Percentiles rank a stretch among this genome's conserved stretches.
These are phyloP conservation scores for Megaleporinus macrocephalus DNA, from an alignment of 2,113 vertebrate species.

Conservation along the genomic window DNA sequence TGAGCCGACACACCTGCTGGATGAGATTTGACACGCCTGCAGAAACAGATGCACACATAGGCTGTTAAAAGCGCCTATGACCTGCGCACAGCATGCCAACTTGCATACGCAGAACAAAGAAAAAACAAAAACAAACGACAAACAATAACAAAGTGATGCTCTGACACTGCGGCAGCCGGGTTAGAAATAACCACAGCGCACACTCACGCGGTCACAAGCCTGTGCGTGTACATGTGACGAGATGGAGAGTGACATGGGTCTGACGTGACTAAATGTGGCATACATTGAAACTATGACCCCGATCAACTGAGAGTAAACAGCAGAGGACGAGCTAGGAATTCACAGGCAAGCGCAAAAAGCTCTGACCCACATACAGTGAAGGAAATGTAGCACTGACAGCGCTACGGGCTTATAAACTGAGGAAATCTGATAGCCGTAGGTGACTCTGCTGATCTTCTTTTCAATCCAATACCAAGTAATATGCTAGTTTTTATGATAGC, in stretches of 20 bases:
- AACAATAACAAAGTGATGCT: too few relatives aligned
- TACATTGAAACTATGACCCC: background rate
- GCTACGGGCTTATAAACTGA: too few relatives aligned
- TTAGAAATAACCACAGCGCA: background rate
- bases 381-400: background rate
- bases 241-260: slow-evolving; percentile 61
- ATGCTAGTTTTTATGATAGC: too few relatives aligned
- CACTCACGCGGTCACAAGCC: background rate
- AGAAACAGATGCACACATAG: background rate
- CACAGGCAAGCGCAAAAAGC: slow-evolving; percentile 1
- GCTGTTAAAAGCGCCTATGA: slow-evolving; percentile 14
- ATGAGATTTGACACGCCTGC: slow-evolving; percentile 87
- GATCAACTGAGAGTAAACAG: background rate
- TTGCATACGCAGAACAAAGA: slow-evolving; percentile 34
- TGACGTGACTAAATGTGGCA: slow-evolving; percentile 53
- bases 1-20: slow-evolving; percentile 88
- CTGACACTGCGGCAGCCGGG: slow-evolving; percentile 15
- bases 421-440: too few relatives aligned
- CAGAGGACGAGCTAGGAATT: background rate
- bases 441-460: too few relatives aligned
- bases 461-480: too few relatives aligned
- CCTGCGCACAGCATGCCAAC: slow-evolving; percentile 11
- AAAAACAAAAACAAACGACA: background rate
- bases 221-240: slow-evolving; percentile 6
- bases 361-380: background rate